Evolutionary conservation across 2,113 vertebrate species (phyloP).

Genomic region (Nansenia antarctica): DNA sequence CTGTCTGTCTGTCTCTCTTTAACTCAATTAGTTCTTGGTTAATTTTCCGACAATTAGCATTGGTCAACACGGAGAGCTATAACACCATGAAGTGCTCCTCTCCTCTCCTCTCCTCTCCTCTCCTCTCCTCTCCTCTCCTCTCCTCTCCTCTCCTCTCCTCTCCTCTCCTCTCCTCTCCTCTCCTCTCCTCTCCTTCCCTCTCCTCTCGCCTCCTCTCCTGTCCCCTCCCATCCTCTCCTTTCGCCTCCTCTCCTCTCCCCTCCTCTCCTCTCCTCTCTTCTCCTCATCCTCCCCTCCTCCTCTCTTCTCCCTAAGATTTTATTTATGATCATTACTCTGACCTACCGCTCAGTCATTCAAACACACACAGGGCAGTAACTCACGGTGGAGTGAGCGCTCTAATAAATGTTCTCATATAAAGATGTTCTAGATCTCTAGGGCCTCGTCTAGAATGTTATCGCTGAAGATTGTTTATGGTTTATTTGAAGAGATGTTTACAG

Average conservation of each 20-base stretch:
- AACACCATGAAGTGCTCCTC: neutral
- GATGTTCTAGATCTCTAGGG: too few relatives aligned
- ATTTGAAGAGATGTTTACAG: too few relatives aligned
- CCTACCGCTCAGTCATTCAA: slow-evolving; percentile 58
- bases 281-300: too few relatives aligned
- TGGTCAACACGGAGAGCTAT: too few relatives aligned
- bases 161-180: neutral
- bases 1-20: neutral
- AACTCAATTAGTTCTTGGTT: neutral
- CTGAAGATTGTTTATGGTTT: too few relatives aligned
- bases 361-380: slow-evolving; percentile 58
- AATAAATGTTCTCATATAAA: neutral
- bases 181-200: neutral
- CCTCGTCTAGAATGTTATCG: too few relatives aligned
- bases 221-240: neutral
- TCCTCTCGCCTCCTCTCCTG: too few relatives aligned
- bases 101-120: neutral
- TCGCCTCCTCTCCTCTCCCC: neutral
- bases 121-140: neutral
- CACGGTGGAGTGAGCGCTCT: slow-evolving; percentile 19
- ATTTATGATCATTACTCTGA: slow-evolving; percentile 75
- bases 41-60: too few relatives aligned
- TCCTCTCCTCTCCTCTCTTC: neutral
- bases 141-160: neutral
- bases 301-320: slow-evolving; percentile 15